Base-by-base conservation (phyloP, 2,888 invertebrate species). In the Chloromyia formosa region DNA sequence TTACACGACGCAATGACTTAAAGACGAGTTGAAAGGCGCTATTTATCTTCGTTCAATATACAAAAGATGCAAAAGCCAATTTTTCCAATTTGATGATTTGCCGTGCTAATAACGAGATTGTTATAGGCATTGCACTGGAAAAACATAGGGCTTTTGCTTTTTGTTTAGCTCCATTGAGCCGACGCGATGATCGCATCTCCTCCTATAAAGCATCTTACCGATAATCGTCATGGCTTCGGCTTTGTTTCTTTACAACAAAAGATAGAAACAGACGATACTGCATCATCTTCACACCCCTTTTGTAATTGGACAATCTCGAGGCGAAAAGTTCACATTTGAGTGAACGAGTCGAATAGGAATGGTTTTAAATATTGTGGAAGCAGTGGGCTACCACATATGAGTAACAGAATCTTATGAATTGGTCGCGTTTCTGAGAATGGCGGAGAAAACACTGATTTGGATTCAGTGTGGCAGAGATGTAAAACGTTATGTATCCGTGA, bases 71-170 rank as follows among this genome's bases (percentile, higher is more conserved):
- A 75, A 75, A 75, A 75, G 72, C 64, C 71, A 75, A 75, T 75
- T 75, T 72, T 61, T 35, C 64, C 75, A 72, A 75, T 75, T 35
- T 75, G 75, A 75, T 75, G 75, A 75, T 75, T 75, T 75, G 66
- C 75, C 75, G 73, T 53, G 75, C 73, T 75, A 75, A 75, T 75
- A 75, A 75, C 73, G 66, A 75, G 75, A 75, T 75, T 73, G 68
- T 75, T 73, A 68, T 73, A 72, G 27, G 27, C 27, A 35, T 35
- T 64, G 45, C 42, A 18, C 42, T 35, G 16, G 27, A 27, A 62
- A 20, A 14, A 20, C 27, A 35, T 2, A 35, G 35, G 20, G 18
- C 20, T 14, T 64, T 64, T 64, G 23, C 74, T 74, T 74, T 74
- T 74, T 74, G 74, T 74, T 74, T 74, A 69, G 58, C 64, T 35